Base-by-base conservation (phyloP, 2,888 invertebrate species). In the Lepidonotus clava region DNA sequence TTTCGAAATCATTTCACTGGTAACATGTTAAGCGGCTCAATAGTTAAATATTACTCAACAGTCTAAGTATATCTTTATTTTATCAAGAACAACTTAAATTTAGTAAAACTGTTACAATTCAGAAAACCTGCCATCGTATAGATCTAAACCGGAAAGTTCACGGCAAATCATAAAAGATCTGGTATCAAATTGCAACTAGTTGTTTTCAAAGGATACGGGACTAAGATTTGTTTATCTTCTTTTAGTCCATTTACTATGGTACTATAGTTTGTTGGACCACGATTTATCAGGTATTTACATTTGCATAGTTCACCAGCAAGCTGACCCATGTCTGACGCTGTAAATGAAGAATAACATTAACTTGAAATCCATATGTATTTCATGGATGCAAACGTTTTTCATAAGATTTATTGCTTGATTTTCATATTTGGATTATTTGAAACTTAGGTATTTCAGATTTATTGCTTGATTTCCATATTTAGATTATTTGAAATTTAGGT, bases 181-280 rank as follows among this genome's bases (percentile, higher is more conserved):
- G 46, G 8, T 46, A 8, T 11, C 46, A 46, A 46, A 46, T 46
- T 46, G 18, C 46, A 8, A 46, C 46, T 46, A 46, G 46, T 46
- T 8, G 8, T 46, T 71, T 21, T 32, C 14, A 71, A 71, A 71
- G 71, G 71, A 71, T 71, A 71, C 71, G 71, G 71, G 21, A 71
- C 38, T 34, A 71, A 38, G 18, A 71, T 34, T 21, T 36, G 14
- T 34, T 71, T 71, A 11, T n/a, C 4, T 18, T 34, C 38, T 38
- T 1, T 34, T 24, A 71, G 21, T 36, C 71, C 71, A n/a, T 71
- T 1, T 14, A 71, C 38, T 18, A 71, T 71, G 1, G 24, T 38
- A 4, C 14, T 38, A 38, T 71, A 34, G 38, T 71, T 71, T 5
- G 21, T n/a, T 1, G 34, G 36, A 21, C 71, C 71, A 21, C 71